A percentile compares a stretch with the other conserved stretches of the same genome.
These are phyloP conservation scores for Adelognathus sp. DNA, from an alignment of 2,888 invertebrate genomes.

Conservation along the genomic window DNA sequence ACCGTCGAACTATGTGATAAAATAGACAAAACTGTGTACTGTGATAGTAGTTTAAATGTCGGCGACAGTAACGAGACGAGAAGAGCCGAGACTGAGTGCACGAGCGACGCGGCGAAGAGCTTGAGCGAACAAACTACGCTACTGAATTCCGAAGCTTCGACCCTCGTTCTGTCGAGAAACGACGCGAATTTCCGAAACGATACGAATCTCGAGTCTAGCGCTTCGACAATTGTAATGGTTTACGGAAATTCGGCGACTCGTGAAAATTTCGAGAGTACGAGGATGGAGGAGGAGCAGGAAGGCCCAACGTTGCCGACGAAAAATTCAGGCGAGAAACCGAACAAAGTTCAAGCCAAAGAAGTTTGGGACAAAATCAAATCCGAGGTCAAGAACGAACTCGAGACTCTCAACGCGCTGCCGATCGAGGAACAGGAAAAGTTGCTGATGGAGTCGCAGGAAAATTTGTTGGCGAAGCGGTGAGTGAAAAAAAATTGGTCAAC, in stretches of 20 bases:
- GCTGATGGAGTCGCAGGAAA: constrained; percentile 69
- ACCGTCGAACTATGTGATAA: constrained; percentile 3
- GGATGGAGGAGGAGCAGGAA: background rate
- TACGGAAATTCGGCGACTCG: constrained; percentile 19
- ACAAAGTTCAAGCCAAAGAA: constrained; percentile 40
- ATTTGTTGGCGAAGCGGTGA: constrained; percentile 75
- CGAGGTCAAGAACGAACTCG: constrained; percentile 66
- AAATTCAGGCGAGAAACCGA: background rate
- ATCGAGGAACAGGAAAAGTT: constrained; percentile 62
- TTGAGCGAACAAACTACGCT: background rate
- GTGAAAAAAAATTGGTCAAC: constrained; percentile 28
- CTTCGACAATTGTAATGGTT: constrained; percentile 61
- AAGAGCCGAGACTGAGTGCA: background rate
- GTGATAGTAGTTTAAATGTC: constrained; percentile 39
- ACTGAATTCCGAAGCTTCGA: constrained; percentile 37
- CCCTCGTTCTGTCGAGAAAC: constrained; percentile 32
- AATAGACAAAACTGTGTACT: constrained; percentile 17
- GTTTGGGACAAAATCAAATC: constrained; percentile 65
- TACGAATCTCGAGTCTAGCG: constrained; percentile 45
- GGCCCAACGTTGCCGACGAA: background rate
- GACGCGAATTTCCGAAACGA: background rate
- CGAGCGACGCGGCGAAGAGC: background rate
- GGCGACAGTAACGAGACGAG: constrained; percentile 18
- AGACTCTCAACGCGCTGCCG: constrained; percentile 62
- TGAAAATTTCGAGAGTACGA: constrained; percentile 13